Base-by-base conservation (phyloP, 2,797 vertebrate species). In the Spheniscus humboldti region DNA sequence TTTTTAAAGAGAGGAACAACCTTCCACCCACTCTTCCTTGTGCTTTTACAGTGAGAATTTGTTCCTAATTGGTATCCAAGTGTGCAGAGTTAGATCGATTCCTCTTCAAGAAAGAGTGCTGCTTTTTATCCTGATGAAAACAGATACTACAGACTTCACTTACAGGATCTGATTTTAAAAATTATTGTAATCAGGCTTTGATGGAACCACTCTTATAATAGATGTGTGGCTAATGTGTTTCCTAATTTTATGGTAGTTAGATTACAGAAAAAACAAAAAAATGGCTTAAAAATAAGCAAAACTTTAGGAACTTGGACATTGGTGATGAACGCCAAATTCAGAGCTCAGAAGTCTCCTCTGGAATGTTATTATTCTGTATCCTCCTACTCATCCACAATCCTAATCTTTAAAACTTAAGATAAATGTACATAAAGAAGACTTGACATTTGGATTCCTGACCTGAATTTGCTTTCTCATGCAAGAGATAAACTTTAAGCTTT, bases 51-150 rank as follows among this genome's bases (percentile, higher is more conserved):
- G 82, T 15, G 39, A 92, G 35, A 60, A 89, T 76, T 91, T 78
- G 52, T 63, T 77, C 81, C 86, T 95, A 95, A 91, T 76, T 94
- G 94, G 78, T 62, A 90, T 84, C 90, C 92, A 93, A 94, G 86
- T 77, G 83, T 86, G 93, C 69, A 71, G 57, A 88, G 63, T 94
- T 47, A 86, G 94, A 92, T 86, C 67, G 79, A 62, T 77, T 92
- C 79, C 77, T 93, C 88, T 94, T 94, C 73, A 95, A 56, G 87
- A 73, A 63, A 47, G 17, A 48, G 23, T 33, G 56, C 27, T 83
- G 63, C 71, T 64, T 86, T 96, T 92, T 80, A 92, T 91, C 85
- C 78, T 60, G 60, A 53, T 64, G 60, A 93, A 87, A 89, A 85
- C 75, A 88, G 86, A 78, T 41, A 88, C 86, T 75, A 55, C 59